These are phyloP conservation scores for Podiceps cristatus DNA, from an alignment of 2,113 vertebrate species.

Conservation along the genomic window DNA sequence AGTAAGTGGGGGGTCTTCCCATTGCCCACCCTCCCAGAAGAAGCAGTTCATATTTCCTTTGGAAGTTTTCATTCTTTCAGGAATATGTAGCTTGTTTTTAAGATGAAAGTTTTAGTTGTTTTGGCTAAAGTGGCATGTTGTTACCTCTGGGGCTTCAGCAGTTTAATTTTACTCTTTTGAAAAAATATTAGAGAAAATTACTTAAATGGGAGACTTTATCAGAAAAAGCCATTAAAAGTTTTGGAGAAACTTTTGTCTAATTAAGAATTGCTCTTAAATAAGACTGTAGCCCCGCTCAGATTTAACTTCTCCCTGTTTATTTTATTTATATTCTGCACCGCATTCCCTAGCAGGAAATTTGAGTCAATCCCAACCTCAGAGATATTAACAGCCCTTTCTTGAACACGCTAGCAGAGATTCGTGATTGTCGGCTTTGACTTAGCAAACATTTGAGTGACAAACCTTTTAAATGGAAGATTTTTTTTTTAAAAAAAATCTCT, in stretches of 20 bases:
- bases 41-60: background rate
- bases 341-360: background rate
- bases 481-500: background rate
- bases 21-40: background rate
- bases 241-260: background rate
- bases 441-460: background rate
- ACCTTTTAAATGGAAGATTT: background rate
- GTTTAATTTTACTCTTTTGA: background rate
- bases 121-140: background rate
- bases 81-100: background rate
- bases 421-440: background rate
- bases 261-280: conserved; percentile 7
- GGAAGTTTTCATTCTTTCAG: background rate
- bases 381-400: background rate
- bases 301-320: background rate
- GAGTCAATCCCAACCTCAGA: background rate
- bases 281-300: background rate
- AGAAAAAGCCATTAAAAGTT: background rate
- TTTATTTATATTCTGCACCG: background rate
- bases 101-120: background rate
- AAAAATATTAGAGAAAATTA: background rate
- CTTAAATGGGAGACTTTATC: conserved; percentile 12
- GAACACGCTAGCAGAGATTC: background rate
- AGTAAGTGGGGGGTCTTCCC: background rate
- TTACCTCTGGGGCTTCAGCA: background rate